Percentiles rank a stretch among this genome's conserved stretches.
Evolutionary conservation across 2,888 invertebrate genomes (phyloP).

Genomic region (Dynastes tityus): DNA sequence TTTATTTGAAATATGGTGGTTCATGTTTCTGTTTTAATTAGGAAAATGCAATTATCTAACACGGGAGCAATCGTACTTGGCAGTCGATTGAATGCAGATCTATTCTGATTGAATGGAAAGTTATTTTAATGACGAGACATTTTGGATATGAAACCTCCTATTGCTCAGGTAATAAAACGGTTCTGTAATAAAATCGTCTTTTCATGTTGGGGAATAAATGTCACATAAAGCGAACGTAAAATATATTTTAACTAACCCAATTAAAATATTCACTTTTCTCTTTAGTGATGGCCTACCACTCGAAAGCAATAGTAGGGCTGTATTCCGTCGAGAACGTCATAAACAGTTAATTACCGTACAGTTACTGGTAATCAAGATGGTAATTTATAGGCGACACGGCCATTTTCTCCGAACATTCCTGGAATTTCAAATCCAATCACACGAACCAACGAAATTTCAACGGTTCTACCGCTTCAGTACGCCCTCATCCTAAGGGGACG

Average conservation of each 20-base stretch:
- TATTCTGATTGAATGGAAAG: too few relatives aligned
- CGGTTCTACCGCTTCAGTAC: too few relatives aligned
- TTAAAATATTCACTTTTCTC: slow-evolving; percentile 19
- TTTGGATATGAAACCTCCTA: not conserved
- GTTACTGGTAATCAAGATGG: slow-evolving; percentile 2
- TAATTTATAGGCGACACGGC: slow-evolving; percentile 11
- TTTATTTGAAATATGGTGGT: too few relatives aligned
- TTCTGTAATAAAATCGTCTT: slow-evolving; percentile 22
- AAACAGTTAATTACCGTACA: slow-evolving; percentile 28
- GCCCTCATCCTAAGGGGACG: not conserved
- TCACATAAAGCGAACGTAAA: slow-evolving; percentile 12
- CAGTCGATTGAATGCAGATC: too few relatives aligned
- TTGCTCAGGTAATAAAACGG: slow-evolving; percentile 11
- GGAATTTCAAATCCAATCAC: not conserved
- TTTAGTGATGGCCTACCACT: not conserved
- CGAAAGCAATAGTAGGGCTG: not conserved
- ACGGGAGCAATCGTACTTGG: too few relatives aligned
- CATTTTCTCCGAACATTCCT: not conserved
- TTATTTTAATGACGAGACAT: not conserved
- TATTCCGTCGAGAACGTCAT: slow-evolving; percentile 5
- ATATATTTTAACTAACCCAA: not conserved
- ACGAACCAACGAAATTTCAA: not conserved
- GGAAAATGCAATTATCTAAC: too few relatives aligned
- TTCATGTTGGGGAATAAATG: slow-evolving; percentile 21
- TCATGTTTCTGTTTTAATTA: too few relatives aligned